A percentile compares a stretch with the other conserved stretches of the same genome.
Conservation (phyloP, 2,113 vertebrate species). For the Potamarius usumacintae region DNA sequence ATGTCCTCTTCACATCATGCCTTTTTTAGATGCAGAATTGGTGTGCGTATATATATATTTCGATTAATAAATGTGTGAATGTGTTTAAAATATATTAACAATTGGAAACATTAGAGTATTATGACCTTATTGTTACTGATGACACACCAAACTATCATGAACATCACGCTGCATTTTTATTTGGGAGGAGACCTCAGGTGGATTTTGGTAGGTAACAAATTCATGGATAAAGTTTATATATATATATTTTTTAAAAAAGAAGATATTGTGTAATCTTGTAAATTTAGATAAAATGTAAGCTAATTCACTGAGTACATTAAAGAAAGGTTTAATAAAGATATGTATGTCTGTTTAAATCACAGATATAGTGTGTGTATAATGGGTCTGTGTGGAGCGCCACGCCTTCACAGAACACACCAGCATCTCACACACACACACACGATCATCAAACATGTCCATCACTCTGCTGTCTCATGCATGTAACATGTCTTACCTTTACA, state of each 20-base stretch:
- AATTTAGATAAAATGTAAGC: background rate
- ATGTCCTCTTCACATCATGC: background rate
- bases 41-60: background rate
- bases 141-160: background rate
- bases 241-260: background rate
- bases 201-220: background rate
- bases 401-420: conserved; percentile 1
- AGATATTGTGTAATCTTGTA: background rate
- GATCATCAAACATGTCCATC: background rate
- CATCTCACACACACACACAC: background rate
- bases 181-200: background rate
- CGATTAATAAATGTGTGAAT: background rate
- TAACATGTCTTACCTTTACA: conserved; percentile 44
- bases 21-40: background rate
- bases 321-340: background rate
- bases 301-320: background rate
- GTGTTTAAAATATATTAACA: background rate
- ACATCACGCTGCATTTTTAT: background rate
- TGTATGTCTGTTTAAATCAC: background rate
- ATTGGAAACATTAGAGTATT: background rate
- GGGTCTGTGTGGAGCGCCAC: conserved; percentile 9
- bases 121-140: background rate
- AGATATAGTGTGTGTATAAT: background rate
- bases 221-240: no score
- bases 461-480: background rate